These are phyloP conservation scores for Sphenodon punctatus DNA, from an alignment of 2,797 vertebrate genomes.

Conservation along the genomic window DNA sequence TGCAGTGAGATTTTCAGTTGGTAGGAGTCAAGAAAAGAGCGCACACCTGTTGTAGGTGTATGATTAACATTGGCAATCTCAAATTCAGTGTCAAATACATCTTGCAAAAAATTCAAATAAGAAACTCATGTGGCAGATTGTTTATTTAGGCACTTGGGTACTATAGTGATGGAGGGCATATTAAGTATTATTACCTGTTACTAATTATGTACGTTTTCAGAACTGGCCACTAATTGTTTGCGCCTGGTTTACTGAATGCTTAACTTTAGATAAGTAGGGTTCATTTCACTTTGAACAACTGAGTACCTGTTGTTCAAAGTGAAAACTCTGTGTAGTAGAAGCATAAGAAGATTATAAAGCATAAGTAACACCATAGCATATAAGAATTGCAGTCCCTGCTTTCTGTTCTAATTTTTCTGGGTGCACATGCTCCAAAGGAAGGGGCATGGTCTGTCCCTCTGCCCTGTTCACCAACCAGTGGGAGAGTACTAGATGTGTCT, in stretches of 20 bases:
- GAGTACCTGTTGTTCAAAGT: too few relatives aligned
- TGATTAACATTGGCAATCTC: not conserved
- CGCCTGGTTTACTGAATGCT: not conserved
- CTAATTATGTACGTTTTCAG: not conserved
- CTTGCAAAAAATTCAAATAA: too few relatives aligned
- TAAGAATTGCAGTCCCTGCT: too few relatives aligned
- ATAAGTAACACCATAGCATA: too few relatives aligned
- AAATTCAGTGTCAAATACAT: not conserved
- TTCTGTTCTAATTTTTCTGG: too few relatives aligned
- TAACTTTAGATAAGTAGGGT: not conserved
- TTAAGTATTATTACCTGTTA: not conserved
- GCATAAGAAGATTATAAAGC: too few relatives aligned
- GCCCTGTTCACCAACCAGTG: too few relatives aligned
- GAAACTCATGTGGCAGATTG: too few relatives aligned
- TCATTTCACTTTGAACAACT: not conserved
- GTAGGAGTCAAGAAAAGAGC: not conserved
- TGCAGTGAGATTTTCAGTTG: not conserved
- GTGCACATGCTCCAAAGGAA: too few relatives aligned
- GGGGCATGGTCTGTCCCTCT: too few relatives aligned
- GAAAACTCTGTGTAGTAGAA: too few relatives aligned
- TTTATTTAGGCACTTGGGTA: not conserved
- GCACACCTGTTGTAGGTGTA: fast-evolving
- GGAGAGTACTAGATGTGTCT: too few relatives aligned
- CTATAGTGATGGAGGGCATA: not conserved
- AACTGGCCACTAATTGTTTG: not conserved